Evolutionary conservation across 2,888 invertebrate genomes (phyloP), one percentile per base, ranked within the genome.

Genomic region (Spicauda simplicius): DNA sequence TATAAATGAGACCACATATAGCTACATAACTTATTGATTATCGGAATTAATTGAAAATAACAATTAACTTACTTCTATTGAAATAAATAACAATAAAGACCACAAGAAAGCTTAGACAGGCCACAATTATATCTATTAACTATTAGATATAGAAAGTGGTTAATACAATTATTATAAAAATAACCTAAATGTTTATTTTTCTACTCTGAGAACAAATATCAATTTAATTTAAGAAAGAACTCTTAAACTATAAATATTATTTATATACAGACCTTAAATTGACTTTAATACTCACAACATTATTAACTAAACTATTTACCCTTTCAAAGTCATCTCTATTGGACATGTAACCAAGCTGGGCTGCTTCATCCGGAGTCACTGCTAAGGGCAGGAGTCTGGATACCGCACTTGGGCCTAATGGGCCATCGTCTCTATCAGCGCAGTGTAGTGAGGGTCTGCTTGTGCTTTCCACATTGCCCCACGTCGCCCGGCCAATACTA

Each of bases 321-420:
- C 97, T 95, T 93, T 99, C 99, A 94, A 98, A 99, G 84, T 99
- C 98, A 94, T 99, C 99, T 82, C 99, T 95, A 82, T 97, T 97
- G 2, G 98, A 97, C 97, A 98, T 98, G 81, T 98, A 99, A 2
- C 98, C 98, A 11, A 99, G 93, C 79, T 97, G 96, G 45, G 96
- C 94, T 41, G 98, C 97, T 89, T 99, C 98, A 81, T 98, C 97
- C 0, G 95, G 88, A 11, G 96, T 95, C 64, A 97, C 95, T 76
- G 98, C 97, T 30, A 97, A 84, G 0, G 97, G 96, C 45, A 97
- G 97, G 65, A 98, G 89, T 65, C 96, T 93, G 0, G 96, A 95
- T 8, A 93, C 90, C 12, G 93, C 93, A 69, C 96, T 95, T 8
- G 97, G 97, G 0, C 97, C 96, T 0, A 97, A 86, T 0, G 97